These are phyloP conservation scores for Fragum fragum DNA, from an alignment of 2,888 invertebrate genomes.

Conservation along the genomic window DNA sequence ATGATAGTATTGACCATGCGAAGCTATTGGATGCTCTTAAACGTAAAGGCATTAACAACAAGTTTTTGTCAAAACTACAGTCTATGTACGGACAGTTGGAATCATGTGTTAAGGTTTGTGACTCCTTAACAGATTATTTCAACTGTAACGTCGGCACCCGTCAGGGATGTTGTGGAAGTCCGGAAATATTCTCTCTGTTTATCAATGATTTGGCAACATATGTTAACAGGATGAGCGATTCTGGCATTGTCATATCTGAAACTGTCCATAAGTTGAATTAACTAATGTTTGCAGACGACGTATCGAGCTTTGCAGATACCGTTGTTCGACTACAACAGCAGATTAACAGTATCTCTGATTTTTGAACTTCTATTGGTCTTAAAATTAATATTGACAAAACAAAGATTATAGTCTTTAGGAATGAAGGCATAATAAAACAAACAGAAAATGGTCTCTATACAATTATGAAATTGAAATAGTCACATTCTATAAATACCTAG, in stretches of 20 bases:
- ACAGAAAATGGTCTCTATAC: constrained; percentile 38
- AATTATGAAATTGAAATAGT: constrained; percentile 28
- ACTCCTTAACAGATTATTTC: constrained; percentile 25
- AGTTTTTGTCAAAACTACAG: constrained; percentile 11
- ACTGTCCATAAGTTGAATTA: constrained; percentile 1
- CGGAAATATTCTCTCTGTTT: constrained; percentile 16
- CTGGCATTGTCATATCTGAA: constrained; percentile 12
- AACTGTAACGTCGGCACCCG: constrained; percentile 23
- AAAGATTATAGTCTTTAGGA: constrained; percentile 38
- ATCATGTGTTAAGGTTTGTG: constrained; percentile 24
- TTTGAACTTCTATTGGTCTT: constrained; percentile 1
- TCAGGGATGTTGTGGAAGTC: constrained; percentile 24
- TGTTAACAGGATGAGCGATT: neutral
- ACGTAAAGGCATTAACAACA: constrained; percentile 19
- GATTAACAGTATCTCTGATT: constrained; percentile 23
- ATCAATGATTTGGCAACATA: constrained; percentile 25
- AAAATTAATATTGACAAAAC: constrained; percentile 28
- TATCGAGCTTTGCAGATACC: constrained; percentile 25
- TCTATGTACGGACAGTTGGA: constrained; percentile 27
- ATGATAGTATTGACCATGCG: constrained; percentile 13
- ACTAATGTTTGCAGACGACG: constrained; percentile 36
- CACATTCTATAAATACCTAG: constrained; percentile 37
- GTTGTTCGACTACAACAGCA: constrained; percentile 13
- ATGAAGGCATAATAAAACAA: constrained; percentile 16
- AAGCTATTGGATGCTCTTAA: constrained; percentile 10